Evolutionary conservation across 2,888 invertebrate genomes (phyloP).

Genomic region (Gymnoscelis rufifasciata): DNA sequence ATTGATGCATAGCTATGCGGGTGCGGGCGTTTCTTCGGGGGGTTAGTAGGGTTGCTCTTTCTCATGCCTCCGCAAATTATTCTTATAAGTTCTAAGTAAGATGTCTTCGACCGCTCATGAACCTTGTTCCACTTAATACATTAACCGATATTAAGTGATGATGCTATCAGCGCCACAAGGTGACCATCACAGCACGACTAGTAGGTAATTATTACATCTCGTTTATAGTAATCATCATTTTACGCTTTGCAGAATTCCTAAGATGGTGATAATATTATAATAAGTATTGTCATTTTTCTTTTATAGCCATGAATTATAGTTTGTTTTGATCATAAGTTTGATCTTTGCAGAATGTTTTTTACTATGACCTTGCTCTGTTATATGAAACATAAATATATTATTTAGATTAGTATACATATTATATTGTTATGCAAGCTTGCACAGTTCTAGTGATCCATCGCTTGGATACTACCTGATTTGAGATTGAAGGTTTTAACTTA

Average conservation of each 20-base stretch:
- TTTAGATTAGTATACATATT: background rate
- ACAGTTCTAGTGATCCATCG: constrained; percentile 14
- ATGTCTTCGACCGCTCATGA: constrained; percentile 63
- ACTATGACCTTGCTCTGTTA: no score
- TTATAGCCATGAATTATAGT: no score
- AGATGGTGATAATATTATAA: no score
- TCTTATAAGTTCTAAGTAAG: constrained; percentile 56
- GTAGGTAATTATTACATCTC: constrained; percentile 36
- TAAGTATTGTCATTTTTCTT: no score
- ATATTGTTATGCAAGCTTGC: background rate
- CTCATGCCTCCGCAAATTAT: constrained; percentile 40
- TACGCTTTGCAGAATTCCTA: no score
- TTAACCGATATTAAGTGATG: constrained; percentile 55
- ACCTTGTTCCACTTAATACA: constrained; percentile 71
- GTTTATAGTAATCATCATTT: constrained; percentile 19
- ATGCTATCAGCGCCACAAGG: constrained; percentile 56
- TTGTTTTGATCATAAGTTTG: no score
- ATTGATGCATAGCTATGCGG: constrained; percentile 41
- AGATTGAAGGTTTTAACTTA: constrained; percentile 42
- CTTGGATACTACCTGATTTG: constrained; percentile 25
- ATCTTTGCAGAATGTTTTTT: no score
- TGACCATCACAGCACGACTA: constrained; percentile 45
- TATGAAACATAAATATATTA: no score
- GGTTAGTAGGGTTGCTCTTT: background rate
- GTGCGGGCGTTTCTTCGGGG: constrained; percentile 20